Evolutionary conservation across 2,888 invertebrate genomes (phyloP), one percentile per base, ranked within the genome.

Genomic region (Dynastes hyllus): DNA sequence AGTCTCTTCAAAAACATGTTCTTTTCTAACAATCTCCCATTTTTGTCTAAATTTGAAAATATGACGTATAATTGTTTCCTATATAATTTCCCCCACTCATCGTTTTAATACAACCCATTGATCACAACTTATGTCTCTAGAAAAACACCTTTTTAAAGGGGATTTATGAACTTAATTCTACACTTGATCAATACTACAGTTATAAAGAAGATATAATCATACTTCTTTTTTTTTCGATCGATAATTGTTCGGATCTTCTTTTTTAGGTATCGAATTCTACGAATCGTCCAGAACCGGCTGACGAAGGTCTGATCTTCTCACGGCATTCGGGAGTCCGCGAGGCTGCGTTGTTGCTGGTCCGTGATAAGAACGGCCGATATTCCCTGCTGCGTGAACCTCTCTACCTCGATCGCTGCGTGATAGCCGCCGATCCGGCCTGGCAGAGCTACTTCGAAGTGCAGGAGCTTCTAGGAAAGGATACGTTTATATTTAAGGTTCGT

Each of bases 381-480:
- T 94, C 96, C 55, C 91, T 96, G 83, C 92, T 97, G 84, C 92
- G 97, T 91, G 98, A 98, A 87, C 98, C 98, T 53, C 91, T 98
- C 83, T 95, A 95, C 89, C 91, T 98, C 86, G 97, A 97, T 88
- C 93, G 96, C 85, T 97, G 98, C 89, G 95, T 98, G 82, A 95
- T 98, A 78, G 95, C 95, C 77, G 95, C 96, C 76, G 97, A 97
- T 88, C 94, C 95, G 79, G 97, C 97, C 85, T 94, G 95, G 88
- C 96, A 97, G 87, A 97, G 97, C 88, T 97, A 97, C 89, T 98
- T 98, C 88, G 98, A 98, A 91, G 94, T 98, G 83, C 97, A 97
- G 90, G 97, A 98, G 90, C 93, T 97, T 83, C 94, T 96, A 82
- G 95, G 96, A 80, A 97, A 97, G 90, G 98, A 98, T 89, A 95